Conservation (phyloP, 2,797 vertebrate species). For the Agapornis canus region DNA sequence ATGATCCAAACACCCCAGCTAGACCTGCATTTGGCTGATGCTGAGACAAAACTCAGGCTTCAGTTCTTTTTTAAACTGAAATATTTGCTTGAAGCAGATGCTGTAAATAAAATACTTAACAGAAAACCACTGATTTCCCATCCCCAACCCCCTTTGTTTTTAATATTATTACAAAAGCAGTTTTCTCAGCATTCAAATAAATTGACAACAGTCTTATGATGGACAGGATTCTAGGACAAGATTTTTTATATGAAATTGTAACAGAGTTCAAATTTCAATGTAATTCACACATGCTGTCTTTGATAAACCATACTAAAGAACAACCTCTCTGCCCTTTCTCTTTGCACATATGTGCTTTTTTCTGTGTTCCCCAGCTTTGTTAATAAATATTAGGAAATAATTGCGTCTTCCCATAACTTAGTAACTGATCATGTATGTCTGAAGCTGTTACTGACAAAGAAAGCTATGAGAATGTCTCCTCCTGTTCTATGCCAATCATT, state of each 20-base stretch:
- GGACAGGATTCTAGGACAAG: not conserved
- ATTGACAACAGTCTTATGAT: not conserved
- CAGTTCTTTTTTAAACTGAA: not conserved
- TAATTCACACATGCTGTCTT: not conserved
- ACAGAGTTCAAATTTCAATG: not conserved
- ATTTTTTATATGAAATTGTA: not conserved
- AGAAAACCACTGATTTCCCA: not conserved
- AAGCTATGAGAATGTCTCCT: not conserved
- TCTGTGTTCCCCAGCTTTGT: not conserved
- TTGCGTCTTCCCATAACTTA: not conserved
- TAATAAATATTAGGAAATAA: not conserved
- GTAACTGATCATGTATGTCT: not conserved
- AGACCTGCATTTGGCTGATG: not conserved
- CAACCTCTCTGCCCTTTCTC: not conserved
- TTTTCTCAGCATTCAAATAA: not conserved
- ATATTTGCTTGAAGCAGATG: not conserved
- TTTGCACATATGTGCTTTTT: not conserved
- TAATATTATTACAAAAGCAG: not conserved
- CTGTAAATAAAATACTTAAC: not conserved
- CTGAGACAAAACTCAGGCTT: not conserved
- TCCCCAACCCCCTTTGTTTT: not conserved
- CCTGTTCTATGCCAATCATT: not conserved
- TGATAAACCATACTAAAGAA: not conserved
- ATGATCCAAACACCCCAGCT: not conserved
- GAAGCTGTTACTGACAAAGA: not conserved